Percentiles rank a stretch among this genome's conserved stretches.
Evolutionary conservation across 2,888 invertebrate genomes (phyloP).

Genomic region (Chironomus tentans): DNA sequence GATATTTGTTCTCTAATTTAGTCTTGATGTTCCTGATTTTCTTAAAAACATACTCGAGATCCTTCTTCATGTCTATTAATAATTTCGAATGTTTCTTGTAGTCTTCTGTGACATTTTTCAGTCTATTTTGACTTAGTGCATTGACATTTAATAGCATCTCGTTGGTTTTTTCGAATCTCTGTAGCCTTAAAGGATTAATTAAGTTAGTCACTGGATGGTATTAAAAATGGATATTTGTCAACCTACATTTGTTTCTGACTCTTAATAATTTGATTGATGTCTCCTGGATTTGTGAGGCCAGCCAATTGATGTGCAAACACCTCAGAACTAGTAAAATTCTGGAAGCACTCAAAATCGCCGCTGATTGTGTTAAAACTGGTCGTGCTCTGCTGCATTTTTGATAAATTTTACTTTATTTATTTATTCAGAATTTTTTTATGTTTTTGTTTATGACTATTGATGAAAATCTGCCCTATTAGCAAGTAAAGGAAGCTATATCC

Average conservation of each 20-base stretch:
- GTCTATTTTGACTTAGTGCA: conserved; percentile 77
- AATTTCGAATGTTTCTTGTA: conserved; percentile 85
- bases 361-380: conserved; percentile 7
- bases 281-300: conserved; percentile 83
- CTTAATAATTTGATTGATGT: conserved; percentile 79
- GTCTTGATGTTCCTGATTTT: conserved; percentile 76
- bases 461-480: no score
- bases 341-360: conserved; percentile 62
- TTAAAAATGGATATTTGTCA: conserved; percentile 12
- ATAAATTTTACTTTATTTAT: background rate
- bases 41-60: conserved; percentile 88
- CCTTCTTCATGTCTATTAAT: conserved; percentile 85
- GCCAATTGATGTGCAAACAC: conserved; percentile 88
- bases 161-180: conserved; percentile 96
- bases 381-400: conserved; percentile 19
- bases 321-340: conserved; percentile 82
- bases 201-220: conserved; percentile 7
- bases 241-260: conserved; percentile 88
- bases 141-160: conserved; percentile 98
- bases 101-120: conserved; percentile 76
- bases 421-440: background rate
- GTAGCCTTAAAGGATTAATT: conserved; percentile 57
- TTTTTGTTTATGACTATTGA: background rate
- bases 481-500: no score
- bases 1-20: conserved; percentile 65